These are phyloP conservation scores for Emydoidea blandingii DNA, from an alignment of 2,797 vertebrate species.

Conservation along the genomic window DNA sequence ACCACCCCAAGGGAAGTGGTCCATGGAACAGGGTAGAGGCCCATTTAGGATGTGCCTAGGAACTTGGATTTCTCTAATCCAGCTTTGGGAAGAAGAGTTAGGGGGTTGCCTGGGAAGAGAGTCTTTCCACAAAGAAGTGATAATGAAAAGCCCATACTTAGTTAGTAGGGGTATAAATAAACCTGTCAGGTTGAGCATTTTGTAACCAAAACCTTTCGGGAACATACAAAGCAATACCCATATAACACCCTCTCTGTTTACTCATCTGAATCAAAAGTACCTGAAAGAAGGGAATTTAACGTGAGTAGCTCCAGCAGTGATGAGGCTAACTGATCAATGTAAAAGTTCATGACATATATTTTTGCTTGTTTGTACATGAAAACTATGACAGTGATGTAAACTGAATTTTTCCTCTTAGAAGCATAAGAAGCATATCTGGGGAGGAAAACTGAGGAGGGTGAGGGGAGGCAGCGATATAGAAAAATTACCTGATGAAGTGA, in stretches of 20 bases:
- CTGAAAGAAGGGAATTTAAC: not conserved
- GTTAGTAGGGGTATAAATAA: not conserved
- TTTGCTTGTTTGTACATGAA: not conserved
- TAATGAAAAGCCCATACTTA: not conserved
- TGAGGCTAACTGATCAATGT: not conserved
- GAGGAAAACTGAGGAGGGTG: not conserved
- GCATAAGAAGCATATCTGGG: not conserved
- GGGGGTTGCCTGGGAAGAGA: not conserved
- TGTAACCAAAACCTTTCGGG: not conserved
- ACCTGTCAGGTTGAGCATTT: not conserved
- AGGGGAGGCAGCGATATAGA: too few relatives aligned
- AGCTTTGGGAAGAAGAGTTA: not conserved
- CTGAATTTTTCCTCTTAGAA: not conserved
- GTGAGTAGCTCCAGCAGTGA: not conserved
- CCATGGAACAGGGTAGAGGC: not conserved
- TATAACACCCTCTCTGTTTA: not conserved
- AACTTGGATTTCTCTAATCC: not conserved
- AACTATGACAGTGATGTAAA: not conserved
- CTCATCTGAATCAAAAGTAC: not conserved
- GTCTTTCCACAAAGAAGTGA: not conserved
- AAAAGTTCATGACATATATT: not conserved
- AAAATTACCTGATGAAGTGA: not conserved
- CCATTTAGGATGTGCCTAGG: not conserved
- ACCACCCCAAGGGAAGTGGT: not conserved
- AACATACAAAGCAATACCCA: not conserved